Base-by-base conservation (phyloP, 2,797 vertebrate species). In the Bovichtus diacanthus region DNA sequence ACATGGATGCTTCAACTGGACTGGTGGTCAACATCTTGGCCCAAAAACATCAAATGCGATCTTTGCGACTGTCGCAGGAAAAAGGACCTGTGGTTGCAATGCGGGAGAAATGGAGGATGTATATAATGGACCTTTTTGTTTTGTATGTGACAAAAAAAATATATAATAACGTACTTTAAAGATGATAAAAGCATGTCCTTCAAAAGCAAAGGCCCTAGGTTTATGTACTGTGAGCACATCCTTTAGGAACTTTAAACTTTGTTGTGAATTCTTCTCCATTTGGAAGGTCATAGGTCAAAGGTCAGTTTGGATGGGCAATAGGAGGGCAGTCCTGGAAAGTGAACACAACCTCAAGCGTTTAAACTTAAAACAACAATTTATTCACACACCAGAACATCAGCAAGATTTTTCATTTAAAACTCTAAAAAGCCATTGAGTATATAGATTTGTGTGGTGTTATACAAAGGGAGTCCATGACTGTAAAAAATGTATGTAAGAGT, bases 401-500 rank as follows among this genome's bases (percentile, higher is more conserved):
- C 82, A 81, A 87, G 75, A 88, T 81, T 88, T 88, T 85, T 83
- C 68, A 83, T 91, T 88, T 85, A 82, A 82, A 88, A 81, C 83
- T 89, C 84, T 90, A 88, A 94, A 93, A 95, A 96, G 95, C 95
- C 95, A 95, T 96, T 94, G 84, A 93, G 72, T 94, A 92, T 92
- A 90, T 94, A 93, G 90, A 92, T 94, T 94, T 95, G 94, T 95
- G 94, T 95, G 95, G 90, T 95, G 93, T 95, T 94, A 84, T 90
- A 89, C 88, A 92, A 93, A 93, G 88, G 90, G 93, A 95, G 94
- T 95, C 91, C 89, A 93, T 93, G 89, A 93, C 90, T 95, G 94
- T 95, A 94, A 94, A 83, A 93, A 91, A 90, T 95, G 91, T 94
- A 95, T 95, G 95, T 95, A 94, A 92, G 94, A 95, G 93, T 95